Evolutionary conservation across 2,113 vertebrate genomes (phyloP), one percentile per base, ranked within the genome.

Genomic region (Felis catus): DNA sequence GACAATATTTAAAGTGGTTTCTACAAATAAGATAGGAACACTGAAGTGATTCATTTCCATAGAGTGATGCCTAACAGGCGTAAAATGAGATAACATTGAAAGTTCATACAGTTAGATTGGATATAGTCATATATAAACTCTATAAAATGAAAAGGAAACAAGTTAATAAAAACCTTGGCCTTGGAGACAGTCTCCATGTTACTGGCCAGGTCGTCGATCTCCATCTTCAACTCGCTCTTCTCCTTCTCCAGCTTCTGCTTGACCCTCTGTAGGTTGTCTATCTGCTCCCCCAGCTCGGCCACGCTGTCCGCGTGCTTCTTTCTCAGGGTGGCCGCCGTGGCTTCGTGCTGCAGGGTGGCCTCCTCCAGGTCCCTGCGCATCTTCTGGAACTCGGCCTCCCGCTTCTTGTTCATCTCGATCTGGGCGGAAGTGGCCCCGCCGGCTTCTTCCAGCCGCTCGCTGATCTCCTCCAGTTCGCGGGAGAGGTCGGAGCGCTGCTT

Each of bases 401-500:
- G 98, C 97, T 99, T 99, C 98, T 99, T 99, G 98, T 99, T 99
- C 99, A 99, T 99, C 89, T 99, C 99, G 0, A 99, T 97, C 98
- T 99, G 99, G 97, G 98, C 99, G 1, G 99, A 74, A 0, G 99
- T 99, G 0, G 99, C 99, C 0, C 99, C 99, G 0, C 99, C 99
- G 2, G 99, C 99, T 97, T 99, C 99, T 61, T 99, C 99, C 13
- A 99, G 99, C 0, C 98, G 98, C 98, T 99, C 99, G 0, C 99
- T 99, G 99, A 99, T 99, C 98, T 99, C 99, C 94, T 99, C 99
- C 51, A 99, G 99, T 97, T 99, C 99, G 1, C 55, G 55, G 55
- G 55, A 55, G 55, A 55, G 55, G 55, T 55, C 55, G 0, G 55
- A 55, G 18, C 55, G 55, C 55, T 55, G 55, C 55, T 55, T 55